These are phyloP conservation scores for Emydura subglobosa DNA, from an alignment of 2,113 vertebrate species.

Conservation along the genomic window DNA sequence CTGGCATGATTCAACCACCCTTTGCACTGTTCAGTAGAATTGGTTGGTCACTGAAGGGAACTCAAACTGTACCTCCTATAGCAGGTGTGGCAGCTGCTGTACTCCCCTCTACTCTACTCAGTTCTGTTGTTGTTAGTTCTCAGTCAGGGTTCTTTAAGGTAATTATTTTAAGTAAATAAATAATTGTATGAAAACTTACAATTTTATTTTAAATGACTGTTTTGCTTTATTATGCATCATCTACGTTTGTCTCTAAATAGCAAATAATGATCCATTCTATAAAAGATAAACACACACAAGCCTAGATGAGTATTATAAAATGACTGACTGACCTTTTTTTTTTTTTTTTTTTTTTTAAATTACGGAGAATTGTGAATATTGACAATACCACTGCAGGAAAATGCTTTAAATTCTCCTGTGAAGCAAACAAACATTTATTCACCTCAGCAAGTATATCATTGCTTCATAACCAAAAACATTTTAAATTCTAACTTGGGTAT, in stretches of 20 bases:
- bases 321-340: background rate
- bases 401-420: background rate
- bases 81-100: too few relatives aligned
- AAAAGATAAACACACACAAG: background rate
- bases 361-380: background rate
- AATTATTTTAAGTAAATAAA: too few relatives aligned
- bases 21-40: background rate
- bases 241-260: too few relatives aligned
- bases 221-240: too few relatives aligned
- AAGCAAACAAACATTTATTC: background rate
- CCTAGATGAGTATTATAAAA: background rate
- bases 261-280: background rate
- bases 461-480: too few relatives aligned
- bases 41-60: background rate
- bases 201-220: too few relatives aligned
- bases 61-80: too few relatives aligned
- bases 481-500: background rate
- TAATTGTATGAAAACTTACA: too few relatives aligned
- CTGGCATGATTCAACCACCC: background rate
- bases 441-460: background rate
- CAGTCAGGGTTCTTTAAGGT: too few relatives aligned
- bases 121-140: too few relatives aligned
- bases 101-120: too few relatives aligned
- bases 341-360: background rate
- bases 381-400: background rate